A percentile compares a stretch with the other conserved stretches of the same genome.
Evolutionary conservation across 2,888 invertebrate genomes (phyloP).

Genomic region (Neocrepidodera transversa): DNA sequence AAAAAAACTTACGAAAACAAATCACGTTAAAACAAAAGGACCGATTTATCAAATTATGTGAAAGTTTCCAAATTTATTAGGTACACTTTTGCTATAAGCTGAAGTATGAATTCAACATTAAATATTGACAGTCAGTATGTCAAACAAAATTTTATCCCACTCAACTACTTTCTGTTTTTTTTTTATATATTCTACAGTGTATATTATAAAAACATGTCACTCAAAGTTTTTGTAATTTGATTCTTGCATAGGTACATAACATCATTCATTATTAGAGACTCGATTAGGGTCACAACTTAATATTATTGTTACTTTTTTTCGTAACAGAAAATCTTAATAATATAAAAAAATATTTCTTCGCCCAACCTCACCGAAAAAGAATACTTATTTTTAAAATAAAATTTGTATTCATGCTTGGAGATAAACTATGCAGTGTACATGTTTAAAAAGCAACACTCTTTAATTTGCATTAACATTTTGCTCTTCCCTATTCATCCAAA

Average conservation of each 20-base stretch:
- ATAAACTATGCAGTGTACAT: not conserved
- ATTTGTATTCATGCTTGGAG: constrained; percentile 1
- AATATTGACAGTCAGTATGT: no score
- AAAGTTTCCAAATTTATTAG: no score
- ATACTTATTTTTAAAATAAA: constrained; percentile 5
- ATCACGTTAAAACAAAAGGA: no score
- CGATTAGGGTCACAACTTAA: constrained; percentile 10
- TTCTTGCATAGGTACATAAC: not conserved
- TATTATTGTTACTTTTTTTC: constrained; percentile 7
- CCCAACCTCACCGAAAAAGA: constrained; percentile 14
- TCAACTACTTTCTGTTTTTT: not conserved
- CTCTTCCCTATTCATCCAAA: no score
- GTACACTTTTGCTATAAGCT: no score
- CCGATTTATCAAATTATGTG: no score
- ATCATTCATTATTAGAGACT: constrained; percentile 8
- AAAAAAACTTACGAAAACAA: no score
- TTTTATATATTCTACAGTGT: not conserved
- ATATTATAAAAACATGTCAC: not conserved
- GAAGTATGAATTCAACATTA: no score
- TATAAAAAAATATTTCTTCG: constrained; percentile 9
- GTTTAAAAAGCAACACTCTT: no score
- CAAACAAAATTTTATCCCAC: not conserved
- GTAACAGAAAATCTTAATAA: constrained; percentile 10
- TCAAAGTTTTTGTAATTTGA: not conserved
- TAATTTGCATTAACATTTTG: no score